A percentile compares a stretch with the other conserved stretches of the same genome.
phyloP scores from a whole-genome alignment of 1,140 invertebrate species.

The Habropoda laboriosa region DNA sequence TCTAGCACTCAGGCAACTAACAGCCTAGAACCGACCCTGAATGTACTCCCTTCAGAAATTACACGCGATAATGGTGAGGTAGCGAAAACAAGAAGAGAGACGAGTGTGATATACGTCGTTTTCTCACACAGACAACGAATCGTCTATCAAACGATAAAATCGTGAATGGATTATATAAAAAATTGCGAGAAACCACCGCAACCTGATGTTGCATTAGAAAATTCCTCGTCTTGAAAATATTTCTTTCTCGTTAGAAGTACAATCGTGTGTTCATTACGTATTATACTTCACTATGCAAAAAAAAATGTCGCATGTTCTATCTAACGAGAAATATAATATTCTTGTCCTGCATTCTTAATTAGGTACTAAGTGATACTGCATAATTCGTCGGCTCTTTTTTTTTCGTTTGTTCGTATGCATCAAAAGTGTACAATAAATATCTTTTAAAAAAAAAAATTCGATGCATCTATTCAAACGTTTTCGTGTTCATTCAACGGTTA shows the following conservation, averaged over 20 bases:
- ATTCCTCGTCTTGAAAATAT: not conserved
- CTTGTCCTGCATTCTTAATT: not conserved
- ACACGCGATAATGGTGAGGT: not conserved
- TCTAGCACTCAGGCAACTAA: too few relatives aligned
- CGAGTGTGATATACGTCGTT: not conserved
- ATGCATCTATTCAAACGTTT: not conserved
- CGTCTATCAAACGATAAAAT: not conserved
- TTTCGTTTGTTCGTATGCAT: not conserved
- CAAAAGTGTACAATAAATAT: not conserved
- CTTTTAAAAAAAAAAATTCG: not conserved
- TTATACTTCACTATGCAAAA: not conserved
- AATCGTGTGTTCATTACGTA: not conserved
- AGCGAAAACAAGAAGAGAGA: not conserved
- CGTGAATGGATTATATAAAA: not conserved
- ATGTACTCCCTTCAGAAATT: not conserved
- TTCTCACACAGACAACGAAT: not conserved
- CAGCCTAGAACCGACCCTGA: too few relatives aligned
- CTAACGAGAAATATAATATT: not conserved
- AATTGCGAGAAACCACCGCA: not conserved
- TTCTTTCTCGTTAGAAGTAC: not conserved
- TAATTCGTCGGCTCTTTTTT: constrained; percentile 1
- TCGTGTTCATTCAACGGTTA: not conserved
- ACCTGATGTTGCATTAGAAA: not conserved
- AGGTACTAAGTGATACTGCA: not conserved
- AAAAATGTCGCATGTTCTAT: not conserved